Evolutionary conservation across 1,140 invertebrate genomes (phyloP).

Genomic region (Doryteuthis pealeii): DNA sequence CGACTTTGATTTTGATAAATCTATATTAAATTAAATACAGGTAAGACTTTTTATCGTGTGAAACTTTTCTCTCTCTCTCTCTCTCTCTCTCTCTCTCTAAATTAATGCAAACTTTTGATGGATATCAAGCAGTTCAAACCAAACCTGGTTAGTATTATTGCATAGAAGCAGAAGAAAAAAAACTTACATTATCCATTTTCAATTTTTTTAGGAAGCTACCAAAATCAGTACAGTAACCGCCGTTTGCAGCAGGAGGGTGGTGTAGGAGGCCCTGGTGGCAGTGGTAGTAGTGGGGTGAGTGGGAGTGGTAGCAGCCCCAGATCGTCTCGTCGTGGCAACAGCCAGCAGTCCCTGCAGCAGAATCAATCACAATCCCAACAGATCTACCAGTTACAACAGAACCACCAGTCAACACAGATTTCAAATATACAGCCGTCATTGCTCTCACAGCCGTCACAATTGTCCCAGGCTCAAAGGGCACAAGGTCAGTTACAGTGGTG

Average conservation of each 20-base stretch:
- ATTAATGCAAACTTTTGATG: no score
- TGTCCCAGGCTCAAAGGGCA: neutral
- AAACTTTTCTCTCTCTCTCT: no score
- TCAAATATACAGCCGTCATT: neutral
- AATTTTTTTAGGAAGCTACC: neutral
- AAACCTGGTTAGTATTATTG: no score
- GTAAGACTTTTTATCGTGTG: no score
- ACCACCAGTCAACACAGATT: neutral
- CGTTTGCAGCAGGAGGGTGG: neutral
- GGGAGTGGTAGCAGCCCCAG: slow-evolving; percentile 1
- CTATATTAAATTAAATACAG: no score
- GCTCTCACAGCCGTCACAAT: neutral
- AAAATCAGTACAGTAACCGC: neutral
- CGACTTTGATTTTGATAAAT: no score
- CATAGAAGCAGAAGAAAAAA: no score
- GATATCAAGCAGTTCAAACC: no score
- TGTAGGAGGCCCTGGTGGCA: neutral
- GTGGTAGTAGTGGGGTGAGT: neutral
- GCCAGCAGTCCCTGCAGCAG: neutral
- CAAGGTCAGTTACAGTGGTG: neutral
- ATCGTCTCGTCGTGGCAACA: neutral
- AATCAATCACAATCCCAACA: neutral
- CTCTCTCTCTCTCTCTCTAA: no score
- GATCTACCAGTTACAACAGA: slow-evolving; percentile 1
- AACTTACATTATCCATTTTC: no score